A percentile compares a stretch with the other conserved stretches of the same genome.
phyloP scores from a whole-genome alignment of 2,113 vertebrate species.

The Eira barbara region DNA sequence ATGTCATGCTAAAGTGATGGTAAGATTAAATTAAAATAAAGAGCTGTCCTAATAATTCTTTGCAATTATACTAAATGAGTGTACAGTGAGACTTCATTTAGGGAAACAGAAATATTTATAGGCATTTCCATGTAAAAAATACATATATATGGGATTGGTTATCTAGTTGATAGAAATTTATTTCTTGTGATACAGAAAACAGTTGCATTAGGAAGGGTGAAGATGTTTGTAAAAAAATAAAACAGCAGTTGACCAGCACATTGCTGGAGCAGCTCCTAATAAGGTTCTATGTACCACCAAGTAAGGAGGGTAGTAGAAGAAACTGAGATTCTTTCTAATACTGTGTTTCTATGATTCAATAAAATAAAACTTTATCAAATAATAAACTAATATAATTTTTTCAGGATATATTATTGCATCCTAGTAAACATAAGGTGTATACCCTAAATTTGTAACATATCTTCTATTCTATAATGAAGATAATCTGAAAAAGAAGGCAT shows the following conservation, averaged over 20 bases:
- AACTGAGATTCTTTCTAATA: background rate
- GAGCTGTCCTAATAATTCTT: background rate
- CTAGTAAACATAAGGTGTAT: background rate
- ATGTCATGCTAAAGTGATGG: background rate
- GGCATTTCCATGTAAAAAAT: background rate
- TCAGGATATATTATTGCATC: background rate
- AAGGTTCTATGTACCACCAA: background rate
- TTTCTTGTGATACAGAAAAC: background rate
- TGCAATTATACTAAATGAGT: background rate
- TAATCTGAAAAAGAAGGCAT: background rate
- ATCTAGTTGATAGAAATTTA: background rate
- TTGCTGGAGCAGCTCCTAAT: background rate
- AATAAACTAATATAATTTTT: background rate
- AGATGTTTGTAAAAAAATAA: background rate
- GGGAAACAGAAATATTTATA: background rate
- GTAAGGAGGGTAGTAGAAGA: background rate
- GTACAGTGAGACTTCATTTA: background rate
- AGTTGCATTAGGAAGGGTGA: background rate
- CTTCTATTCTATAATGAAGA: background rate
- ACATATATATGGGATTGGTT: background rate
- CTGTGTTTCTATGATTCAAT: background rate
- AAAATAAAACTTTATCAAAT: background rate
- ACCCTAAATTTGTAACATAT: background rate
- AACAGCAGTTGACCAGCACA: background rate
- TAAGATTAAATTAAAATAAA: constrained; percentile 30